Base-by-base conservation (phyloP, 1,140 invertebrate genomes). In the Penaeus indicus region DNA sequence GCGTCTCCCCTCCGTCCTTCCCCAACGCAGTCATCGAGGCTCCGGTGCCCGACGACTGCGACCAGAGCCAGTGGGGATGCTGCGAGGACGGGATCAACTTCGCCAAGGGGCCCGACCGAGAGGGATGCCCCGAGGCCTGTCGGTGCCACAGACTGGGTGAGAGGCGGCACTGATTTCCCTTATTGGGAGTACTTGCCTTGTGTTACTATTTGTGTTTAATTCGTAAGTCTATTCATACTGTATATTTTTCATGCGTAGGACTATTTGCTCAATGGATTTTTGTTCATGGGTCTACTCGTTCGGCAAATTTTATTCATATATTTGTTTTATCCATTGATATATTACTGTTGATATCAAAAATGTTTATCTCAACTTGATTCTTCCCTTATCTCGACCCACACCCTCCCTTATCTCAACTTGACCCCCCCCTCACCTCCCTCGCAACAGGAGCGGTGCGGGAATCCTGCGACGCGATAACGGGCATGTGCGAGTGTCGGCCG, bases 81-180 rank as follows among this genome's bases (percentile, higher is more conserved):
- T 99, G 97, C 93, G 95, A 95, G 13, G 97, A 98, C 92, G 95
- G 95, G n/a, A 95, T 95, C 91, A 98, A 96, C 10, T 92, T 95
- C 3, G 96, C 97, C 1, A 94, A 95, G 25, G 97, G 97, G 25
- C 95, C 95, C 8, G 95, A 96, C 91, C 94, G 95, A 83, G 95
- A 95, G 62, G 97, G 97, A 13, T 98, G 97, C 93, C 96, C 97
- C 38, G 95, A 95, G 67, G 92, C 94, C 25, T 96, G 96, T 94
- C 93, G 94, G n/a, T 96, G 95, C 92, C 95, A 96, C 91, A 88
- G 92, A 25, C 63, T 94, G 80, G 95, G 90, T 90, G 63, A 85
- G 90, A 42, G 1, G 1, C 7, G 38, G 38, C 38, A 42, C 38
- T 42, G 1, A 4, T 42, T 42, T 42, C 7, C 38, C 0, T 4